Evolutionary conservation across 2,113 vertebrate species (phyloP).

Genomic region (Puffinus mauretanicus): DNA sequence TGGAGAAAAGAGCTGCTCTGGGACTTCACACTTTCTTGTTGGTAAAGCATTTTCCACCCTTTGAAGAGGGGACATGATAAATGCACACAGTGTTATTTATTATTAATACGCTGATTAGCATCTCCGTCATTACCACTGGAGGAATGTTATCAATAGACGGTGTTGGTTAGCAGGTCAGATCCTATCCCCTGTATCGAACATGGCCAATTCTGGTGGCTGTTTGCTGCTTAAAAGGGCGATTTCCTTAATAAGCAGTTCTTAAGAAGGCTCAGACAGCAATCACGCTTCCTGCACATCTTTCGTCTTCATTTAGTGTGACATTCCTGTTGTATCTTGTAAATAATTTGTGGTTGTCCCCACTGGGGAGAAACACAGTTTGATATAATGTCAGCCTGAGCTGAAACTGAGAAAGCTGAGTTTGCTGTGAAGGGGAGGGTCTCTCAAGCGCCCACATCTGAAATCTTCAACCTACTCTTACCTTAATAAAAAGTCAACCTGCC

Average conservation of each 20-base stretch:
- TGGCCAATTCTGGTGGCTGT: neutral
- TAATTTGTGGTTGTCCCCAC: constrained; percentile 30
- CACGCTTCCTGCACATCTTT: neutral
- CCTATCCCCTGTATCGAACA: neutral
- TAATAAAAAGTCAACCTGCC: constrained; percentile 34
- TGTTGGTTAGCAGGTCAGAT: neutral
- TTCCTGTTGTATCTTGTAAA: constrained; percentile 2
- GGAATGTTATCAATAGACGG: neutral
- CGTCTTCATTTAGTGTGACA: constrained; percentile 10
- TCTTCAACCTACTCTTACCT: neutral
- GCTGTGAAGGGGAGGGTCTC: neutral
- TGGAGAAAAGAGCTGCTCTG: neutral
- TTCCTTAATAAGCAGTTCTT: constrained; percentile 30
- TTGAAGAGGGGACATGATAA: neutral
- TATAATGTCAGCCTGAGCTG: constrained; percentile 9
- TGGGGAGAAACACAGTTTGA: neutral
- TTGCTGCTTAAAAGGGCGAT: neutral
- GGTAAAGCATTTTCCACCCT: neutral
- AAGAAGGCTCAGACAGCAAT: constrained; percentile 12
- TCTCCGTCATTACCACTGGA: neutral
- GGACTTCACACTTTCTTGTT: neutral
- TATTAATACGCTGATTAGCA: neutral
- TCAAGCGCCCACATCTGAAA: neutral
- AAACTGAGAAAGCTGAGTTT: neutral
- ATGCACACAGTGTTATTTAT: neutral